Conservation (phyloP, 2,113 vertebrate species). For the Cichladusa arquata region DNA sequence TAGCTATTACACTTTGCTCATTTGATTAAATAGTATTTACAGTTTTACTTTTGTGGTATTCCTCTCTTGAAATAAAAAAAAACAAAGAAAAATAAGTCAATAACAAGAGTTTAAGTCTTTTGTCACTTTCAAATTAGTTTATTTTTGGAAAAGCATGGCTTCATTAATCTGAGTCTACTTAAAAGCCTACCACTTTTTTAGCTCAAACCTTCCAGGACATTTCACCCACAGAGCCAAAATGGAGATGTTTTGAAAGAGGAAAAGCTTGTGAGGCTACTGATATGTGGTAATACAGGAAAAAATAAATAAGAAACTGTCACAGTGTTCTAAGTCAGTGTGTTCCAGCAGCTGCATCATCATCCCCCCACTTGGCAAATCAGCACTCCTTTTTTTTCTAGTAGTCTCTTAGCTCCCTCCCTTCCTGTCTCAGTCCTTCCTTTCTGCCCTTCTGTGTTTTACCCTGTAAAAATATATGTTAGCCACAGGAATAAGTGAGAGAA, state of each 20-base stretch:
- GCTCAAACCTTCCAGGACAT: background rate
- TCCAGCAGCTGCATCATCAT: background rate
- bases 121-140: background rate
- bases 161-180: background rate
- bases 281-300: background rate
- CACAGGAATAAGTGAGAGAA: background rate
- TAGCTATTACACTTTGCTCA: background rate
- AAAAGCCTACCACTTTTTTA: background rate
- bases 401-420: background rate
- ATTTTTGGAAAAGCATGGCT: background rate
- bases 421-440: background rate
- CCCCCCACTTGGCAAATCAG: background rate
- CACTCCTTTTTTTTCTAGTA: background rate
- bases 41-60: background rate
- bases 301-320: background rate
- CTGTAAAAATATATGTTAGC: background rate
- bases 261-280: background rate
- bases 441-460: background rate
- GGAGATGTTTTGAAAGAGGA: background rate
- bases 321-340: background rate
- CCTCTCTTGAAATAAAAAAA: background rate
- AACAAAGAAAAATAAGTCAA: background rate
- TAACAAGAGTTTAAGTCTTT: background rate
- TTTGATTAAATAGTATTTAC: background rate
- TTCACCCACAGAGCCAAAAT: background rate